Evolutionary conservation across 2,888 invertebrate genomes (phyloP), one percentile per base, ranked within the genome.

Genomic region (Tachystola acroxantha): DNA sequence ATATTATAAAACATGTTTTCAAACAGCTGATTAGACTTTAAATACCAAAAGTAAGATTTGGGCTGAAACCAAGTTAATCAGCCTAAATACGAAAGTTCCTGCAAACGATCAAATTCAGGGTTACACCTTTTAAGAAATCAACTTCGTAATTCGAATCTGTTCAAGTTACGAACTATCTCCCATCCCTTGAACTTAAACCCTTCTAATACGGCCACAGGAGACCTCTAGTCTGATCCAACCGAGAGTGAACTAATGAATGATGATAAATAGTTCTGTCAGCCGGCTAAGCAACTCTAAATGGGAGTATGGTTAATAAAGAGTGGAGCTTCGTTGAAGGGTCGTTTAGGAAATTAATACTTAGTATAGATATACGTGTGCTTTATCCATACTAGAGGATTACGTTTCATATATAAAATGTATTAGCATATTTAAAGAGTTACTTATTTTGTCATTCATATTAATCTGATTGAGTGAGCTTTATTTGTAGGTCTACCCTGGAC

Each of bases 261-360:
- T 80, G 80, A 82, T 80, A 73, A 80, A 82, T 82, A 68, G 76
- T 64, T 57, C 55, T 64, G 65, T 63, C 65, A 60, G 58, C 48
- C 42, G 39, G 36, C 14, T 24, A 10, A 20, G 12, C 10, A 32
- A 12, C 33, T 25, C 11, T 27, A 27, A 27, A 26, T 34, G 27
- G 19, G 20, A 5, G 25, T 13, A 19, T 14, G 22, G 33, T 34
- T 27, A 34, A 19, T 34, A 14, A 34, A 34, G 26, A 27, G 19
- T 34, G 25, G n/a, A n/a, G n/a, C n/a, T 9, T 7, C 9, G 10
- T 14, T 19, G 19, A 27, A 10, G 34, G 34, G 34, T 34, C 9
- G 13, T n/a, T 27, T 27, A 33, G 34, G 27, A 34, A 34, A 34
- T 34, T 34, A 27, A 34, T 27, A 11, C 34, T 27, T 27, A 11